Percentiles rank a stretch among this genome's conserved stretches.
Evolutionary conservation across 2,797 vertebrate species (phyloP).

Genomic region (Melanotaenia nigrans): DNA sequence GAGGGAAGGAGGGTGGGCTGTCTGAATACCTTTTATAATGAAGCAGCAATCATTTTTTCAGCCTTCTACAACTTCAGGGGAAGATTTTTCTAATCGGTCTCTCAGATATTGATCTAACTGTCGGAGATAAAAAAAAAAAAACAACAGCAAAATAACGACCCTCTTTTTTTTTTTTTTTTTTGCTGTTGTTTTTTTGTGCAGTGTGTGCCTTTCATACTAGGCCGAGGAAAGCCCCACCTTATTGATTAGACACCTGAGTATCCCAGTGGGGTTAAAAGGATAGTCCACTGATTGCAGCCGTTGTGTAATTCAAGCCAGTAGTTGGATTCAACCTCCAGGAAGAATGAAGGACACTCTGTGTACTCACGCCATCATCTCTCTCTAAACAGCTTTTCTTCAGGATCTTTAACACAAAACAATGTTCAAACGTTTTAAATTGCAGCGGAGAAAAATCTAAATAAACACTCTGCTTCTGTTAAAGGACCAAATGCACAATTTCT

Average conservation of each 20-base stretch:
- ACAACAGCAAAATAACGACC: neutral
- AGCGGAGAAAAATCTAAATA: neutral
- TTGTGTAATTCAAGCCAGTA: slow-evolving; percentile 28
- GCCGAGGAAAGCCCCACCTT: slow-evolving; percentile 27
- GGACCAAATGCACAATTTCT: neutral
- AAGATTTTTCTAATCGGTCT: slow-evolving; percentile 2
- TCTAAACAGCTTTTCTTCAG: neutral
- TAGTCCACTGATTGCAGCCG: slow-evolving; percentile 1
- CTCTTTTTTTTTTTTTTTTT: slow-evolving; percentile 15
- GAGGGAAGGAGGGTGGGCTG: neutral
- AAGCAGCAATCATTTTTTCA: slow-evolving; percentile 1
- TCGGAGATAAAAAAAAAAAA: slow-evolving; percentile 2
- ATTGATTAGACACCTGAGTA: slow-evolving; percentile 39
- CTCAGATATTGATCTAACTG: slow-evolving; percentile 19
- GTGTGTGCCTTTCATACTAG: slow-evolving; percentile 8
- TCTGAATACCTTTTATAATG: slow-evolving; percentile 17
- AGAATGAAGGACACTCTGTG: neutral
- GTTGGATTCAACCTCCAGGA: slow-evolving; percentile 12
- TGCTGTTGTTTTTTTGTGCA: neutral
- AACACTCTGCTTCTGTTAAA: neutral
- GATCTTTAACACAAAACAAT: neutral
- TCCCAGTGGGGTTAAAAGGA: slow-evolving; percentile 14
- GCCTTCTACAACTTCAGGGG: slow-evolving; percentile 8
- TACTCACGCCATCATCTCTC: neutral
- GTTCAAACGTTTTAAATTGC: neutral